Base-by-base conservation (phyloP, 30 jellyfish, hydroid and myxozoan species). In the Rhopilema esculentum region DNA sequence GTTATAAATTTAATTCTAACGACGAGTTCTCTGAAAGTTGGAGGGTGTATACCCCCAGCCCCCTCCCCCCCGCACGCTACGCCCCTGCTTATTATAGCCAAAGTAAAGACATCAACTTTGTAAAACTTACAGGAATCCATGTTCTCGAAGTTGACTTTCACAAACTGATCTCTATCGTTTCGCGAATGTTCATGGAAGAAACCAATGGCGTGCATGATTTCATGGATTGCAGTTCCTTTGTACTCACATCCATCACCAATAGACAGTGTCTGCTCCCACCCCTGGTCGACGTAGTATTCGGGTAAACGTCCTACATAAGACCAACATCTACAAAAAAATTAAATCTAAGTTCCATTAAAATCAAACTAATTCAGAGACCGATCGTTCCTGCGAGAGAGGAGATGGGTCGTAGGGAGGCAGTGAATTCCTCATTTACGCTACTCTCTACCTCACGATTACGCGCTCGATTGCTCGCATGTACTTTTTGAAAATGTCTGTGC, bases 211-310 rank as follows among this genome's bases (percentile, higher is more conserved):
- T 71, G 82, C 57, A 71, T n/a, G 26, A 48, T 32, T 23, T 71
- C 82, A 28, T 71, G 82, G 12, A 71, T 32, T 0, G 40, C 82
- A 12, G 57, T 22, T 24, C 82, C 82, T 16, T 71, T 71, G 25
- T 19, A 26, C 25, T 71, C 65, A 71, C 82, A 71, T 1, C 82
- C 82, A 15, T 71, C 67, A 18, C 82, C 82, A 71, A 71, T 71
- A 23, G 82, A 71, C 25, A 71, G 15, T 12, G 51, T 48, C 22
- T 71, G 82, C 16, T 30, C 82, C 1, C 27, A 32, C 23, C 82
- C 82, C 72, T 2, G 22, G 4, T 63, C 72, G 8, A 63, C 72
- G 29, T 63, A 63, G 29, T 63, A 63, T 18, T 7, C 29, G 6
- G 72, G 72, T 15, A 29, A 18, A 27, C 82, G 82, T 23, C 82